Conservation (phyloP, 2,113 vertebrate species). For the Chascanopsetta lugubris region DNA sequence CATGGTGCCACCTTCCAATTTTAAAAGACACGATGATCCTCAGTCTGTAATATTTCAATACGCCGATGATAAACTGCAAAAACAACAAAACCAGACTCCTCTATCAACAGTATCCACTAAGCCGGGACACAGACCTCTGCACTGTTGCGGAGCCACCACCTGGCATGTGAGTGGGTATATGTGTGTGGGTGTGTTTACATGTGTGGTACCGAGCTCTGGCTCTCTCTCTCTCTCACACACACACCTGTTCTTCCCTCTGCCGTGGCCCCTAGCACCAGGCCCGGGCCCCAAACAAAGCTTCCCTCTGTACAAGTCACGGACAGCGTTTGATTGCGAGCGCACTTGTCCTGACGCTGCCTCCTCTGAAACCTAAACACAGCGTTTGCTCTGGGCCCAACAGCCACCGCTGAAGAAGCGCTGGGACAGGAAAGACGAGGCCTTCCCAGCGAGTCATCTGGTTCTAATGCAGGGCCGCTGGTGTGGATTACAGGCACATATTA, state of each 20-base stretch:
- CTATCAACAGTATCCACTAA: constrained; percentile 32
- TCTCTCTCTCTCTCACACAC: constrained; percentile 15
- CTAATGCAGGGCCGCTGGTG: constrained; percentile 79
- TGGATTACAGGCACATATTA: constrained; percentile 82
- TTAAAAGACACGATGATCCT: constrained; percentile 21
- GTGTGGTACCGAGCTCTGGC: constrained; percentile 28
- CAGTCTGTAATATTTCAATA: constrained; percentile 11
- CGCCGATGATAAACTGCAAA: constrained; percentile 22
- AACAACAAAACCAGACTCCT: constrained; percentile 35
- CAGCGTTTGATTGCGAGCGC: constrained; percentile 36
- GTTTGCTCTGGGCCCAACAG: constrained; percentile 45
- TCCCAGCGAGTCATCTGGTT: constrained; percentile 80
- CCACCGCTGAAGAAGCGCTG: constrained; percentile 41
- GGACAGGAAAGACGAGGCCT: constrained; percentile 61
- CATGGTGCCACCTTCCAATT: constrained; percentile 3
- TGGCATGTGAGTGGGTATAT: constrained; percentile 30
- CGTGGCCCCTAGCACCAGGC: constrained; percentile 25
- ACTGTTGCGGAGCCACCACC: constrained; percentile 44
- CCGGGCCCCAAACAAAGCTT: constrained; percentile 53
- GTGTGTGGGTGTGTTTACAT: constrained; percentile 22
- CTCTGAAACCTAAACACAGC: constrained; percentile 61
- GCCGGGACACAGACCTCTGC: constrained; percentile 9
- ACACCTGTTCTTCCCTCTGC: constrained; percentile 67
- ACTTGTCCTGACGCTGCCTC: constrained; percentile 16
- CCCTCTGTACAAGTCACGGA: constrained; percentile 49